phyloP scores from a whole-genome alignment of 37 sponge, comb jelly and placozoan genomes.

The Axinella damicornis region DNA sequence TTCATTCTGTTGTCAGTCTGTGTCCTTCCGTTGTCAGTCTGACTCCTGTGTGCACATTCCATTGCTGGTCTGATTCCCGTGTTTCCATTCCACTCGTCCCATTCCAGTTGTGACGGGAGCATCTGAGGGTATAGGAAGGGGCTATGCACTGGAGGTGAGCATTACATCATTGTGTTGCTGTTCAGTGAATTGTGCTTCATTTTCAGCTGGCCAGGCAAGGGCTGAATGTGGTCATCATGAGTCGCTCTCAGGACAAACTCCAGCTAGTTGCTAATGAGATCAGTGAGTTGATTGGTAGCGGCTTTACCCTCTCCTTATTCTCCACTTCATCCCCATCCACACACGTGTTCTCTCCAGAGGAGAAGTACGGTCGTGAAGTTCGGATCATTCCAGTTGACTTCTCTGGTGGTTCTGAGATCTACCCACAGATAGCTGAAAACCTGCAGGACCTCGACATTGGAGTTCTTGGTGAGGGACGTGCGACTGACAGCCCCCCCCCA shows the following conservation, averaged over 20 bases:
- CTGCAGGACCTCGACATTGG: slow-evolving; percentile 58
- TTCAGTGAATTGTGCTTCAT: too few relatives aligned
- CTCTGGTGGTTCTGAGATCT: slow-evolving; percentile 53
- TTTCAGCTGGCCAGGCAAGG: slow-evolving; percentile 67
- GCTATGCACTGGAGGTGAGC: slow-evolving; percentile 62
- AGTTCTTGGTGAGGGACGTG: slow-evolving; percentile 51
- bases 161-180: neutral
- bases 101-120: slow-evolving; percentile 64
- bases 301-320: too few relatives aligned
- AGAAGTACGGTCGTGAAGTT: slow-evolving; percentile 52
- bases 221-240: slow-evolving; percentile 73
- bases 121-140: slow-evolving; percentile 75
- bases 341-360: neutral
- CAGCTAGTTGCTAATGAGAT: slow-evolving; percentile 50
- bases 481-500: too few relatives aligned
- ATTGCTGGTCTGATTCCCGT: neutral
- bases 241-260: slow-evolving; percentile 65
- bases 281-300: slow-evolving; percentile 31
- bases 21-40: too few relatives aligned
- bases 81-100: neutral
- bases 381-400: slow-evolving; percentile 71
- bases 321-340: neutral
- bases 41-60: too few relatives aligned
- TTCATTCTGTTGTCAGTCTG: too few relatives aligned
- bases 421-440: slow-evolving; percentile 32